Conservation (phyloP, 2,113 vertebrate species). For the Rhagologus leucostigma region DNA sequence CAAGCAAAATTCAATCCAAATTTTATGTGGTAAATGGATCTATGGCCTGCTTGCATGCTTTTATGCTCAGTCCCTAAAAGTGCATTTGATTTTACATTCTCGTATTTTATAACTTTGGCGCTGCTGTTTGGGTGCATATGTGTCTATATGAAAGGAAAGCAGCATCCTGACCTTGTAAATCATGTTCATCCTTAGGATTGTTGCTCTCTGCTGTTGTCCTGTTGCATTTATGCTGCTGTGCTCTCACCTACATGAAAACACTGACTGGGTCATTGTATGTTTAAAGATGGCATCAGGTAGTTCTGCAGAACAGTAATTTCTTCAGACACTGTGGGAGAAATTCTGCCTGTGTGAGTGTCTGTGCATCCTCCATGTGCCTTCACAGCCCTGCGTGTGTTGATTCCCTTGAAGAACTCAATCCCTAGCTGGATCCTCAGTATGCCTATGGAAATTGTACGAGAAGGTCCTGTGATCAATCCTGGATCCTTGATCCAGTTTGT, state of each 20-base stretch:
- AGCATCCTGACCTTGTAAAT: not conserved
- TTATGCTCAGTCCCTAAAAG: not conserved
- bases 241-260: not conserved
- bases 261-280: not conserved
- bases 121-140: not conserved
- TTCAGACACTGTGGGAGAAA: not conserved
- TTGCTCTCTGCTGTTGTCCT: not conserved
- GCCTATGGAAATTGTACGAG: not conserved
- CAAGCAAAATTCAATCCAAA: not conserved
- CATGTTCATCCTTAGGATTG: not conserved
- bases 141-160: not conserved
- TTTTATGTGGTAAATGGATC: not conserved
- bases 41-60: not conserved
- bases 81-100: not conserved
- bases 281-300: not conserved
- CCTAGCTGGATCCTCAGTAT: not conserved
- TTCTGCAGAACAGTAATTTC: not conserved
- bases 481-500: not conserved
- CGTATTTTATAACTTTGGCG: not conserved
- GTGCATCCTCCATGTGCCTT: not conserved
- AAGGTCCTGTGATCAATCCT: not conserved
- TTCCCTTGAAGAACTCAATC: not conserved
- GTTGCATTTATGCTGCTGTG: not conserved
- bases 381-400: fast-evolving
- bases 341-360: not conserved